Base-by-base conservation (phyloP, 2,888 invertebrate genomes). In the Chromoteleia sp. region DNA sequence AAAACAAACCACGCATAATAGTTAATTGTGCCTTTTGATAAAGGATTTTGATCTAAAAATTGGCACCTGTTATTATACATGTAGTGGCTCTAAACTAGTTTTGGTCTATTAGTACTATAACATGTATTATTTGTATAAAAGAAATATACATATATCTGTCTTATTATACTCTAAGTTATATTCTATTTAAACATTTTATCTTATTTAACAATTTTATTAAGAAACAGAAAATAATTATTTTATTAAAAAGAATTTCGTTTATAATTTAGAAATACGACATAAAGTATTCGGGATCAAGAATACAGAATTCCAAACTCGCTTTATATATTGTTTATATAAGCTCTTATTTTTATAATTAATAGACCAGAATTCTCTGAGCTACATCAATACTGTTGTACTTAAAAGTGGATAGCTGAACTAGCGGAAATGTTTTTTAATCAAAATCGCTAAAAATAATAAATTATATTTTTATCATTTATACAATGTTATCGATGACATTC, bases 361-460 rank as follows among this genome's bases (percentile, higher is more conserved):
- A 58, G 58, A 58, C 50, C 58, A 59, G 10, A 36, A 21, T 25
- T 15, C 0, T 15, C 19, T 6, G 33, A 41, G 39, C 70, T 45
- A 7, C 10, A 48, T 5, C 39, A 30, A 33, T 21, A 43, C 14
- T 41, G 17, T n/a, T 25, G 73, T 75, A 75, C 75, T 75, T 75
- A 71, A 75, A 48, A 21, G 33, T 48, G 48, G 19, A 39, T 45
- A 21, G 43, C 29, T 48, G 33, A 56, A 17, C 12, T 29, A 52
- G 39, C 10, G 5, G 7, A 12, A 14, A 45, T 33, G 36, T n/a
- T 7, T 29, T 43, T 29, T 29, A 15, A 25, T 21, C 7, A 29
- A 33, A 67, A n/a, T 25, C 33, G 6, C 14, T 6, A 17, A 52
- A 65, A 10, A 36, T 2, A 56, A 36, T 36, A 36, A 52, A 52